Evolutionary conservation across 2,888 invertebrate genomes (phyloP).

Genomic region (Hypomecis atomaria): DNA sequence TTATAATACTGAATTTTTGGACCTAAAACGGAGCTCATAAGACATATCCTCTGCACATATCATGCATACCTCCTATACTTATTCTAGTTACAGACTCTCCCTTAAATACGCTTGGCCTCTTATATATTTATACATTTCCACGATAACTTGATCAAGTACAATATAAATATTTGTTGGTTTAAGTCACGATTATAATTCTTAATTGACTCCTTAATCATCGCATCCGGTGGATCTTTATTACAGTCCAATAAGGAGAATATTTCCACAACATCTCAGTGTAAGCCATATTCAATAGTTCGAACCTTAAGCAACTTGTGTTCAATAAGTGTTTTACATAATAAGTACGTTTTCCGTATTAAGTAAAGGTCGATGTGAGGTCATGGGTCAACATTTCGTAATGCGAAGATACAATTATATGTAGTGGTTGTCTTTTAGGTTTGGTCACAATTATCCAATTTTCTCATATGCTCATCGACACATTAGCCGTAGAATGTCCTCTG

Average conservation of each 20-base stretch:
- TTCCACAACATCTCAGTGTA: not conserved
- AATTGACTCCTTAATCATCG: constrained; percentile 5
- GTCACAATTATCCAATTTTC: too few species aligned
- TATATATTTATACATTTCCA: too few species aligned
- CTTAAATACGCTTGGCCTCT: too few species aligned
- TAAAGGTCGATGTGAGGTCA: constrained; percentile 41
- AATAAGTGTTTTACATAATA: constrained; percentile 37
- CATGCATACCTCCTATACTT: too few species aligned
- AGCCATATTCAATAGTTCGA: constrained; percentile 9
- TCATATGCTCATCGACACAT: too few species aligned
- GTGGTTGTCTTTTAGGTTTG: too few species aligned
- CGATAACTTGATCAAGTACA: not conserved
- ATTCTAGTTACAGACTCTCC: too few species aligned
- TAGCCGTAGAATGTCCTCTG: too few species aligned
- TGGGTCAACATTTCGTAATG: constrained; percentile 32
- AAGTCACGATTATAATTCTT: constrained; percentile 5
- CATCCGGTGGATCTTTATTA: constrained; percentile 20
- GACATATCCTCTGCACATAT: too few species aligned
- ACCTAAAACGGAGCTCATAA: too few species aligned
- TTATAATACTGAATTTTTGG: too few species aligned
- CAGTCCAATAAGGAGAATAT: constrained; percentile 5
- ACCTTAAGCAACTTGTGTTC: constrained; percentile 30
- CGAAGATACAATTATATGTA: constrained; percentile 4
- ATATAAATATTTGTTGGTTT: not conserved
- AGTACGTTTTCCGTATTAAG: constrained; percentile 40